Conservation (phyloP, 2,888 invertebrate genomes). For the Aphidius colemani region DNA sequence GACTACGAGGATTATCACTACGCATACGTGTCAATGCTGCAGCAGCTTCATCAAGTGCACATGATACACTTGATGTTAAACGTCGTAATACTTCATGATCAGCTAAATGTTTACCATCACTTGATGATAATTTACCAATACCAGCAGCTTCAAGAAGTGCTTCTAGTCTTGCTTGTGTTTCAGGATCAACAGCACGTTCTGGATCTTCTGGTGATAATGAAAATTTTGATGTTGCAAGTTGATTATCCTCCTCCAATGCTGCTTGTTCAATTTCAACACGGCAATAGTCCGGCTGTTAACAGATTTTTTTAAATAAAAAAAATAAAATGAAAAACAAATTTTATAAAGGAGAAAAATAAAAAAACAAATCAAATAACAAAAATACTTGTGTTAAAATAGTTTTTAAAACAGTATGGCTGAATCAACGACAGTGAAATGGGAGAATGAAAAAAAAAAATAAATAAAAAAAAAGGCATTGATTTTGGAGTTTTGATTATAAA, state of each 20-base stretch:
- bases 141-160: conserved; percentile 93
- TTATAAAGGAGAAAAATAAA: not conserved
- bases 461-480: not conserved
- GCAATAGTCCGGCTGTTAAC: conserved; percentile 72
- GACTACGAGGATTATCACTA: conserved; percentile 80
- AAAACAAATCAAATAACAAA: not conserved
- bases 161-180: conserved; percentile 89
- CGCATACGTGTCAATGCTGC: conserved; percentile 96
- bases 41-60: conserved; percentile 95
- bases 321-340: not conserved
- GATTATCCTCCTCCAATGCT: conserved; percentile 69
- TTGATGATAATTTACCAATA: conserved; percentile 79
- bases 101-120: conserved; percentile 82
- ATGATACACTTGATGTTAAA: conserved; percentile 86
- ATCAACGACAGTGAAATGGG: not conserved
- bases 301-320: conserved; percentile 27
- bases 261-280: conserved; percentile 66
- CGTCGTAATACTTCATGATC: conserved; percentile 88
- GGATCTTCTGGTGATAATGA: conserved; percentile 67
- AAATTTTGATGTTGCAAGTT: conserved; percentile 69
- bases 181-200: conserved; percentile 76
- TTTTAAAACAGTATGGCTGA: too few relatives aligned
- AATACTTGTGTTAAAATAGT: not conserved
- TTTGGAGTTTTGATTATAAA: too few relatives aligned
- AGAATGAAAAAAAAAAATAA: not conserved